A percentile compares a stretch with the other conserved stretches of the same genome.
Conservation (phyloP, 2,113 vertebrate genomes). For the Phocoena sinus region DNA sequence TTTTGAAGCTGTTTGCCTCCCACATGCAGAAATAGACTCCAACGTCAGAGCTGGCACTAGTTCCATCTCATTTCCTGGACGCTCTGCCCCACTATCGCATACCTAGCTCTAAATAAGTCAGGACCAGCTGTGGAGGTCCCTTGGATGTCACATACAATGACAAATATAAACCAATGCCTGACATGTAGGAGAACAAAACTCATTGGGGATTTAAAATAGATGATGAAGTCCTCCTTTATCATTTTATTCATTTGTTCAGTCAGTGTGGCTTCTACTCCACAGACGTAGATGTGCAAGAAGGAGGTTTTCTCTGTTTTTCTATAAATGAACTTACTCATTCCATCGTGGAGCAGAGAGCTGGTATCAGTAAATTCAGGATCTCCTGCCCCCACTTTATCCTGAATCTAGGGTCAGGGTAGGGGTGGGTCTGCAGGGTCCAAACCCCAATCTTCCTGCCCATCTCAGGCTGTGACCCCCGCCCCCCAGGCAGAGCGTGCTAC, state of each 20-base stretch:
- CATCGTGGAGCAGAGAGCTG: background rate
- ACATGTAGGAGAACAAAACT: background rate
- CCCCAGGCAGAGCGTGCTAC: fast-evolving
- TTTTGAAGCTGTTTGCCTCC: background rate
- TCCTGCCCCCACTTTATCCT: background rate
- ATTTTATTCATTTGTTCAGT: background rate
- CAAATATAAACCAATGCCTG: background rate
- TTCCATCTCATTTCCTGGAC: background rate
- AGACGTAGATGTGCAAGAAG: background rate
- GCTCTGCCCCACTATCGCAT: background rate
- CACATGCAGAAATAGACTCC: background rate
- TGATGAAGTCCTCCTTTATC: background rate
- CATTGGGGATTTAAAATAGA: background rate
- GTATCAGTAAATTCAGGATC: background rate
- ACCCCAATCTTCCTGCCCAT: background rate
- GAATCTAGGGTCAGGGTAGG: background rate
- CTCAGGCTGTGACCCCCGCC: background rate
- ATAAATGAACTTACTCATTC: background rate
- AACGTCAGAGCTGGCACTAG: background rate
- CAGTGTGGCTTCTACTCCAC: background rate
- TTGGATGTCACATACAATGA: background rate
- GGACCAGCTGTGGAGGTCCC: background rate
- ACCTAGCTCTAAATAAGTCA: background rate
- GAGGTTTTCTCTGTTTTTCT: background rate
- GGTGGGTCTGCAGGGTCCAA: background rate